Base-by-base conservation (phyloP, 2,888 invertebrate genomes). In the Helicoverpa assulta region DNA sequence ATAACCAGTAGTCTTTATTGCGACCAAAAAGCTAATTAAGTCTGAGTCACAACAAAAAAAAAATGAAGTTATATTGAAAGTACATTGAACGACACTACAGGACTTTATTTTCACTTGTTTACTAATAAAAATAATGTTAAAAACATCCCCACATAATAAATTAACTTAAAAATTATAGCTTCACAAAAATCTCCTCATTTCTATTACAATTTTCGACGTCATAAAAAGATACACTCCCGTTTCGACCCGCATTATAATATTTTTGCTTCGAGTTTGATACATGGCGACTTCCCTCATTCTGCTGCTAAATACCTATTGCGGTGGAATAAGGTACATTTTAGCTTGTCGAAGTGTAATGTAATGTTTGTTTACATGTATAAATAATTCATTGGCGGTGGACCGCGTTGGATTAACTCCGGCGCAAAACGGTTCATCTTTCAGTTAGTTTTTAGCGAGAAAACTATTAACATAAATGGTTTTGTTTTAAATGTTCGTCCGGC, bases 341-440 rank as follows among this genome's bases (percentile, higher is more conserved):
- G 65, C 43, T 58, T 69, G 69, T 29, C 7, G 6, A 21, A 14
- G 14, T 55, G 68, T 60, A 60, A 14, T 65, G 40, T 37, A 37
- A 69, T 29, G 61, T 60, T 77, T 63, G 77, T 76, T 70, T 73
- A 65, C 47, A 52, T 65, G 54, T 74, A 85, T 86, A 86, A 85
- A 86, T 86, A 85, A 86, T 86, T 86, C 82, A 86, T 85, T 76
- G 84, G 82, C 52, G 73, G 77, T 78, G 65, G 76, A 84, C 84
- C 83, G 82, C 83, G 73, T 63, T 69, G 85, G 83, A 84, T 84
- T 83, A 83, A 83, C 83, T 88, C 83, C 71, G 76, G 76, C 73
- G 78, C 76, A 76, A 76, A 81, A 78, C 81, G 78, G 81, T 85
- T 86, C 85, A 82, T 86, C 86, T 86, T 82, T 79, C 70, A 73